phyloP scores from a whole-genome alignment of 1,140 invertebrate genomes.

The Neodiprion pinetum region DNA sequence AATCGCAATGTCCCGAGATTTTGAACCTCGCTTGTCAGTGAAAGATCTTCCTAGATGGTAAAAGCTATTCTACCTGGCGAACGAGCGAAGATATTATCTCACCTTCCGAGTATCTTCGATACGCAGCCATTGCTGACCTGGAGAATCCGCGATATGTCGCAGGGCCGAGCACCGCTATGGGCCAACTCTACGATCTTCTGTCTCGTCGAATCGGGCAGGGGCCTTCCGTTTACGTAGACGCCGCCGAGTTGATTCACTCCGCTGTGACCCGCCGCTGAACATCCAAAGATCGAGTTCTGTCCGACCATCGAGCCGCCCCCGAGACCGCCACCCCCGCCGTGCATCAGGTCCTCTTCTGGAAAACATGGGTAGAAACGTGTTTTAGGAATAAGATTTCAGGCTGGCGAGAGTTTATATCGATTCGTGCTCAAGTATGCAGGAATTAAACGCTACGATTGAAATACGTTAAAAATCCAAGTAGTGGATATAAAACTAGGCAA shows the following conservation, averaged over 20 bases:
- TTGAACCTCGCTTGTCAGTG: too few relatives aligned
- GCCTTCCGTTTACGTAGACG: constrained; percentile 97
- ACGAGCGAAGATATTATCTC: constrained; percentile 39
- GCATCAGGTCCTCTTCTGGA: constrained; percentile 61
- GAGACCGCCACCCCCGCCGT: constrained; percentile 56
- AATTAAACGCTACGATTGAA: too few relatives aligned
- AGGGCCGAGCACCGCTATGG: constrained; percentile 94
- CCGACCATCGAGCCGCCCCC: constrained; percentile 61
- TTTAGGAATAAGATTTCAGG: too few relatives aligned
- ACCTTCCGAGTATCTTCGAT: constrained; percentile 95
- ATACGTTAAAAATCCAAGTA: too few relatives aligned
- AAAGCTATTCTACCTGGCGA: too few relatives aligned
- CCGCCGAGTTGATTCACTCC: constrained; percentile 98
- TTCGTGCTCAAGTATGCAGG: too few relatives aligned
- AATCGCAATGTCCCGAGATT: too few relatives aligned
- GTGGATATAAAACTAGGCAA: too few relatives aligned
- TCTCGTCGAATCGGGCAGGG: constrained; percentile 94
- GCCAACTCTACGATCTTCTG: constrained; percentile 98
- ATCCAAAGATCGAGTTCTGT: constrained; percentile 74
- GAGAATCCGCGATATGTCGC: constrained; percentile 96
- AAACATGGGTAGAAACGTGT: constrained; percentile 31
- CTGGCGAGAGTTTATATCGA: too few relatives aligned
- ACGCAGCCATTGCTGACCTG: constrained; percentile 97
- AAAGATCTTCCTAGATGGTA: too few relatives aligned
- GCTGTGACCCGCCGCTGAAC: constrained; percentile 87